phyloP scores from a whole-genome alignment of 2,113 vertebrate genomes.

The Pomatostomus ruficeps region DNA sequence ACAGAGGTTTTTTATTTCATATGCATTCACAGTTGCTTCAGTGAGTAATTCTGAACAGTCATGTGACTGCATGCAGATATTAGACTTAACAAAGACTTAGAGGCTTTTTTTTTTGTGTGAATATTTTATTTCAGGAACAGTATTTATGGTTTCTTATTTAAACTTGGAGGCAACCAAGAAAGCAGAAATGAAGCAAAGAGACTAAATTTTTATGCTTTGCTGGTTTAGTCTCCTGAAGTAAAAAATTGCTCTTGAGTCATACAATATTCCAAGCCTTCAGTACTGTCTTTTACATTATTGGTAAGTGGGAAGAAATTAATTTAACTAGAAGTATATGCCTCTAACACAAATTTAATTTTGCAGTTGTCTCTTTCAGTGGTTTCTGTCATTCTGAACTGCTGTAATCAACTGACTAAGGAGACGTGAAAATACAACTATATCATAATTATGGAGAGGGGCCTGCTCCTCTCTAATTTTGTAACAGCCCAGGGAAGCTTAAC shows the following conservation, averaged over 20 bases:
- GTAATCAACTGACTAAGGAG: neutral
- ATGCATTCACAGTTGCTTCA: slow-evolving; percentile 10
- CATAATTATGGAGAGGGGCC: neutral
- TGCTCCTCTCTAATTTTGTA: neutral
- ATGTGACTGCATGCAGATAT: neutral
- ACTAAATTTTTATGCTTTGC: neutral
- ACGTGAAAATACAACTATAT: neutral
- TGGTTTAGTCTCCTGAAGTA: neutral
- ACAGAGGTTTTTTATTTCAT: neutral
- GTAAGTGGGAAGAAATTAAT: neutral
- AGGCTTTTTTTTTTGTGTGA: neutral
- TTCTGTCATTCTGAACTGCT: neutral
- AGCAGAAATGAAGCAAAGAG: slow-evolving; percentile 8
- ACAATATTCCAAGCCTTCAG: neutral
- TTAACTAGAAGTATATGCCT: neutral
- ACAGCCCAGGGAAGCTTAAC: neutral
- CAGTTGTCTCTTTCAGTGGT: neutral
- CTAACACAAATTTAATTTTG: neutral
- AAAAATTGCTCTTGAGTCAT: neutral
- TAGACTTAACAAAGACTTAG: slow-evolving; percentile 5
- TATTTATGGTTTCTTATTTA: slow-evolving; percentile 45
- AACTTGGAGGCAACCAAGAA: slow-evolving; percentile 2
- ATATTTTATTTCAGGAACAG: slow-evolving; percentile 42
- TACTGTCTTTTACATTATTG: neutral
- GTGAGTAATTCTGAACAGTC: slow-evolving; percentile 22